Base-by-base conservation (phyloP, 2,797 vertebrate genomes). In the Sciaenops ocellatus region DNA sequence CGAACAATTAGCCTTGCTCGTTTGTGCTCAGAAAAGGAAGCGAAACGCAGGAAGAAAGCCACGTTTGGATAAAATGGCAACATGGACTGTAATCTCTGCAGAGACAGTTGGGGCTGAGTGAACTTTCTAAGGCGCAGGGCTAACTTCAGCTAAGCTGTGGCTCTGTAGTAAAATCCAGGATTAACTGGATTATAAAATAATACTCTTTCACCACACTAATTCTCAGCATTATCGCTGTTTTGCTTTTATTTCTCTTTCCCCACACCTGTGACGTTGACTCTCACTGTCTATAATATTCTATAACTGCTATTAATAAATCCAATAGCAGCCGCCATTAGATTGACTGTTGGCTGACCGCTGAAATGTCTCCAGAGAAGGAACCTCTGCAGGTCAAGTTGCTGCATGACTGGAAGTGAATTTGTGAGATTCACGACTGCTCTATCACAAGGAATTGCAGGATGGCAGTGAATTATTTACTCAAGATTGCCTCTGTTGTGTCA, bases 391-490 rank as follows among this genome's bases (percentile, higher is more conserved):
- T 24, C 30, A 52, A 34, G 66, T 24, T 82, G 24, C 50, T 56
- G 68, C 46, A 57, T 70, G 73, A 73, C 62, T 68, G 51, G 51
- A 18, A 52, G 28, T 67, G 50, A 75, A 69, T 72, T 38, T 81
- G 44, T 59, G 50, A 77, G 78, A 16, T 61, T 69, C 47, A 61
- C 38, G 54, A 54, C 52, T 65, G 62, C 46, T 57, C 50, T 52
- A 75, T 84, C 63, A 72, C 66, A 72, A 72, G 38, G 17, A 79
- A 75, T 20, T 65, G 70, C 74, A 70, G 51, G 65, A 73, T 59
- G 77, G 73, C 73, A 79, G 77, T 87, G 79, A 85, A 88, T 88
- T 78, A 88, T 90, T 87, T 85, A 90, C 79, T 77, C 67, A 54
- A 48, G 47, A 11, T 66, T 59, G 79, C 73, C 80, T 83, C 77